Conservation (phyloP, 2,113 vertebrate species). For the Oryzias woworae region DNA sequence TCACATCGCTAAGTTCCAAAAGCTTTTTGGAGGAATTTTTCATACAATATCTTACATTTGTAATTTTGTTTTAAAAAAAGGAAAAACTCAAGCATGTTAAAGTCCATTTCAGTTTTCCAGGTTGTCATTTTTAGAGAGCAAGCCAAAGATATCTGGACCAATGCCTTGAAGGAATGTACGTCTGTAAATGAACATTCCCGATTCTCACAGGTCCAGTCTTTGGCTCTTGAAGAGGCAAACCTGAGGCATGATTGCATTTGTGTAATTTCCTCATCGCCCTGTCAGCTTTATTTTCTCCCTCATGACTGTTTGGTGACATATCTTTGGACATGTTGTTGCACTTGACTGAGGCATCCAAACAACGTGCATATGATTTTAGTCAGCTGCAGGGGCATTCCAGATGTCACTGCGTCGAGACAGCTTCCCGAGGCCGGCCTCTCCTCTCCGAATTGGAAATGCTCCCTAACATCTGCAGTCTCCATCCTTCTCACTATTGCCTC, state of each 20-base stretch:
- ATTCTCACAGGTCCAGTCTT: neutral
- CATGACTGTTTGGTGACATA: conserved; percentile 7
- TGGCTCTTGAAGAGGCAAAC: neutral
- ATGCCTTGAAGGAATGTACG: too few relatives aligned
- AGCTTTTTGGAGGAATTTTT: neutral
- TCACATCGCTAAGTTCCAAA: too few relatives aligned
- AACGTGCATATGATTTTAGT: conserved; percentile 12
- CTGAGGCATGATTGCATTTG: neutral
- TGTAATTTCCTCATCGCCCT: neutral
- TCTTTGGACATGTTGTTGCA: conserved; percentile 17
- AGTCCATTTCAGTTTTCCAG: neutral
- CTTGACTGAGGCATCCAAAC: conserved; percentile 5
- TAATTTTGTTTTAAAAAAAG: neutral
- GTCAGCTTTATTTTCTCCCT: conserved; percentile 9
- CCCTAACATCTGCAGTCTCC: conserved; percentile 61
- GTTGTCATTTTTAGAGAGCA: neutral
- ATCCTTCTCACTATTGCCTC: conserved; percentile 22
- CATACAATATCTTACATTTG: neutral
- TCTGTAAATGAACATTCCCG: neutral
- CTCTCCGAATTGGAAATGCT: conserved; percentile 61
- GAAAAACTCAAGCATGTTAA: neutral
- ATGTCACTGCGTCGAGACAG: conserved; percentile 40
- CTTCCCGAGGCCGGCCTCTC: conserved; percentile 35
- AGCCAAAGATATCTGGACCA: neutral
- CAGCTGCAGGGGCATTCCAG: conserved; percentile 39